Percentiles rank a stretch among this genome's conserved stretches.
Evolutionary conservation across 2,888 invertebrate genomes (phyloP).

Genomic region (Nysson spinosus): DNA sequence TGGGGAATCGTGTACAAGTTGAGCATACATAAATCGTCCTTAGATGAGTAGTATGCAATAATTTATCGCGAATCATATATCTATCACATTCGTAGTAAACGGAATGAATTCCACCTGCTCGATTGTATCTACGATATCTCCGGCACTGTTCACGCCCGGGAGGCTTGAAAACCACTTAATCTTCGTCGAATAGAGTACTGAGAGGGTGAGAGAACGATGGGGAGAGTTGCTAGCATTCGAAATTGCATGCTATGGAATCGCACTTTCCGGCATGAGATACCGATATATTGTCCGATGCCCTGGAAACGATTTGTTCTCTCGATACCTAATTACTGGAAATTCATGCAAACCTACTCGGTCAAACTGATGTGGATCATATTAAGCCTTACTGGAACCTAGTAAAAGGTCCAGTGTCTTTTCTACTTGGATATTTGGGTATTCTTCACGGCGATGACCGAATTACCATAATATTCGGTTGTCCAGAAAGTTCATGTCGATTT

Average conservation of each 20-base stretch:
- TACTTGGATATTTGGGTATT: too few relatives aligned
- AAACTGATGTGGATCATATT: constrained; percentile 61
- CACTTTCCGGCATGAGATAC: constrained; percentile 39
- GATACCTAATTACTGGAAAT: constrained; percentile 58
- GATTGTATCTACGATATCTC: constrained; percentile 49
- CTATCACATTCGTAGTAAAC: constrained; percentile 20
- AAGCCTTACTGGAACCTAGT: too few relatives aligned
- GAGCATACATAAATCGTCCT: neutral
- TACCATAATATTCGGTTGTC: too few relatives aligned
- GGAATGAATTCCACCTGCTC: constrained; percentile 51
- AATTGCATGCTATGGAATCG: constrained; percentile 49
- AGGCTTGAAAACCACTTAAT: constrained; percentile 56
- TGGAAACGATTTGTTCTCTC: constrained; percentile 51
- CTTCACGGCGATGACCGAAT: too few relatives aligned
- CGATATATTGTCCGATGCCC: constrained; percentile 40
- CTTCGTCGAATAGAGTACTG: constrained; percentile 44
- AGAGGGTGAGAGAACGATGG: constrained; percentile 11
- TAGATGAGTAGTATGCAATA: constrained; percentile 8
- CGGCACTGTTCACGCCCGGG: constrained; percentile 39
- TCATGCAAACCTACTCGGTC: constrained; percentile 36
- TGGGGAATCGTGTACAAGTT: neutral
- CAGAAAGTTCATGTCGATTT: too few relatives aligned
- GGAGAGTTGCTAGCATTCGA: constrained; percentile 25
- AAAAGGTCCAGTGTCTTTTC: too few relatives aligned
- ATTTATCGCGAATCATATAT: constrained; percentile 35